Conservation (phyloP, 1,140 invertebrate genomes). For the Trichonephila clavipes region DNA sequence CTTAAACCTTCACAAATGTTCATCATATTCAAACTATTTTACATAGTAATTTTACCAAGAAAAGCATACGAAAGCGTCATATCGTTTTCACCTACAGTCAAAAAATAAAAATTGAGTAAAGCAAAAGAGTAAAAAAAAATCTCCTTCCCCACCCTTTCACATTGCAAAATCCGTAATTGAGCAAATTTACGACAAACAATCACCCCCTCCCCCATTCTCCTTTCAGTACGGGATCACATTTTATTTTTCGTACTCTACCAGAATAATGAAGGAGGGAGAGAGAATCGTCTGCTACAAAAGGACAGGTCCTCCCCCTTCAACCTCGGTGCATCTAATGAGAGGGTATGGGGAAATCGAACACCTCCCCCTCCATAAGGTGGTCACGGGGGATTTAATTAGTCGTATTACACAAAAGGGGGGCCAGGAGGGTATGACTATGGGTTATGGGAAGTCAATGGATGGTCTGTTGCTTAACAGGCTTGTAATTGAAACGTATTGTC, state of each 20-base stretch:
- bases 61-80: no score
- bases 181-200: conserved; percentile 42
- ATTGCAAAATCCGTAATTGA: neutral
- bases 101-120: no score
- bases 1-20: no score
- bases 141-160: neutral
- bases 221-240: neutral
- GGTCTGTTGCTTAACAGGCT: conserved; percentile 17
- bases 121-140: neutral
- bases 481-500: conserved; percentile 47
- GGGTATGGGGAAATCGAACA: neutral
- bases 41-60: no score
- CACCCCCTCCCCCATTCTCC: neutral
- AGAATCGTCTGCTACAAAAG: neutral
- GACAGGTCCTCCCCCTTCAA: no score
- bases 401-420: neutral
- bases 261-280: conserved; percentile 49
- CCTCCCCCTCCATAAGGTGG: neutral
- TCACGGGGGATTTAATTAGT: conserved; percentile 53
- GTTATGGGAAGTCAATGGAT: conserved; percentile 27
- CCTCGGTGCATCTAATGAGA: neutral
- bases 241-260: conserved; percentile 4
- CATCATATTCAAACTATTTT: no score
- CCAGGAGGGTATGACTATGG: neutral
- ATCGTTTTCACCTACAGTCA: no score